These are phyloP conservation scores for Dicyrtomina minuta DNA, from an alignment of 2,888 invertebrate genomes.

Conservation along the genomic window DNA sequence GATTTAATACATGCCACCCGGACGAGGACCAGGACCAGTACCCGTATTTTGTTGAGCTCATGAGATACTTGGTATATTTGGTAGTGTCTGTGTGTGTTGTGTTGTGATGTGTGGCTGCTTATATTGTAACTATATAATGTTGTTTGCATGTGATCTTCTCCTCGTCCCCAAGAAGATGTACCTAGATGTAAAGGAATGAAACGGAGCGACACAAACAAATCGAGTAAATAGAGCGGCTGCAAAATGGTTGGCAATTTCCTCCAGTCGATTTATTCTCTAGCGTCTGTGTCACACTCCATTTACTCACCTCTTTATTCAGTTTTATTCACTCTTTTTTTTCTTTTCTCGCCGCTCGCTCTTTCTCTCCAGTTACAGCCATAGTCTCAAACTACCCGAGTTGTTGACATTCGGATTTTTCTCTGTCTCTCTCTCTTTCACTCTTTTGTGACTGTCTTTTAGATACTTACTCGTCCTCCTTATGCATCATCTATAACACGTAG, in stretches of 20 bases:
- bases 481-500: no score
- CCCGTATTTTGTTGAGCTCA: background rate
- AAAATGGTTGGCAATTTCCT: slow-evolving; percentile 49
- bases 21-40: no score
- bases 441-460: no score
- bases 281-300: slow-evolving; percentile 42
- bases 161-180: no score
- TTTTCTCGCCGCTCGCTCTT: slow-evolving; percentile 9
- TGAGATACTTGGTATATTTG: background rate
- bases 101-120: no score
- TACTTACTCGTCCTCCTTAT: background rate
- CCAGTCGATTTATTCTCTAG: slow-evolving; percentile 42
- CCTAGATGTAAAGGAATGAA: no score
- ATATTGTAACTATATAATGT: no score
- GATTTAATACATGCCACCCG: no score
- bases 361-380: background rate
- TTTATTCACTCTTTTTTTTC: slow-evolving; percentile 22
- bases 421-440: slow-evolving; percentile 16
- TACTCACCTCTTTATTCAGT: slow-evolving; percentile 38
- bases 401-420: slow-evolving; percentile 48
- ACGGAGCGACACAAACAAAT: slow-evolving; percentile 30
- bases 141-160: no score
- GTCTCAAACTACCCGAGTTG: slow-evolving; percentile 14
- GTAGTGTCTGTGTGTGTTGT: background rate
- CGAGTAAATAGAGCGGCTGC: slow-evolving; percentile 27